phyloP scores from a whole-genome alignment of 2,113 vertebrate genomes.

The Pao palembangensis region DNA sequence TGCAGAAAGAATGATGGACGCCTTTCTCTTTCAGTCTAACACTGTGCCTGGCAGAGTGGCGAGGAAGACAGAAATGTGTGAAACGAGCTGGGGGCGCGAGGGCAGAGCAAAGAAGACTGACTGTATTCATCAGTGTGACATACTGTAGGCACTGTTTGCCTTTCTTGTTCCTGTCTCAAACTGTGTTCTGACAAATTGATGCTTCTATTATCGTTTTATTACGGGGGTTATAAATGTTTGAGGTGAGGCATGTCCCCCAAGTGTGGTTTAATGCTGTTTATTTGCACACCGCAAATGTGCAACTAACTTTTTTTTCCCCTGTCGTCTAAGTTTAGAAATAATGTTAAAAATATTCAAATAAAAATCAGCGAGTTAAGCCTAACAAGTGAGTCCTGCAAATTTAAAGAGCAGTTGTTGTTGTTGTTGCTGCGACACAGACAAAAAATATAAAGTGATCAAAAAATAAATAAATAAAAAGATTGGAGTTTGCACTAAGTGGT shows the following conservation, averaged over 20 bases:
- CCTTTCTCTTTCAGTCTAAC: constrained; percentile 11
- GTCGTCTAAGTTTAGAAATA: not conserved
- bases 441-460: constrained; percentile 1
- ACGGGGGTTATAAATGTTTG: too few relatives aligned
- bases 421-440: constrained; percentile 9
- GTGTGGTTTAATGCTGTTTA: too few relatives aligned
- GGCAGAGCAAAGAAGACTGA: constrained; percentile 5
- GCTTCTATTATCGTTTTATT: not conserved
- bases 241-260: too few relatives aligned
- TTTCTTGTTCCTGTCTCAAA: constrained; percentile 7
- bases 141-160: constrained; percentile 20
- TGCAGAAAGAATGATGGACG: not conserved
- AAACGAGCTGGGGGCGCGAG: constrained; percentile 49
- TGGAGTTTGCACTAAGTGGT: not conserved
- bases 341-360: not conserved
- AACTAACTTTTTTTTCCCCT: not conserved
- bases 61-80: constrained; percentile 44
- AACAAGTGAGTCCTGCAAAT: not conserved
- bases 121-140: constrained; percentile 49
- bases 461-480: constrained; percentile 4
- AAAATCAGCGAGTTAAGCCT: not conserved
- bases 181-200: not conserved
- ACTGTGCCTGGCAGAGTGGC: constrained; percentile 30
- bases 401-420: constrained; percentile 8
- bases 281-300: not conserved